phyloP scores from a whole-genome alignment of 2,888 invertebrate species.

The Hirtodrosophila histrioides region DNA sequence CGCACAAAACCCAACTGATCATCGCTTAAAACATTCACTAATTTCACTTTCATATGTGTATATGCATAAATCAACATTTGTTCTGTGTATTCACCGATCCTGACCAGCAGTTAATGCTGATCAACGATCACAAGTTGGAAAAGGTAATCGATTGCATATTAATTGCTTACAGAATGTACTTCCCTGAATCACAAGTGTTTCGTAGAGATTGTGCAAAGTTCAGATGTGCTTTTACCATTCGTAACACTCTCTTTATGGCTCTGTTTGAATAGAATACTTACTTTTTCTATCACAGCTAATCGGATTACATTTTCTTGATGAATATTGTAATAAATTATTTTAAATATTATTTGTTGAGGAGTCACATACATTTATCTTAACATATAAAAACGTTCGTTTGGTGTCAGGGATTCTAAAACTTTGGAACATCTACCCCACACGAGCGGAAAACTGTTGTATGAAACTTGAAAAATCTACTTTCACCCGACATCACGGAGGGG shows the following conservation, averaged over 20 bases:
- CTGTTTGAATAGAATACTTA: neutral
- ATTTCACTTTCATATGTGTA: slow-evolving; percentile 19
- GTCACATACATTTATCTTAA: no score
- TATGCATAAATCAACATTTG: slow-evolving; percentile 9
- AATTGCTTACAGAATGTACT: slow-evolving; percentile 40
- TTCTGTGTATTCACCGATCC: slow-evolving; percentile 3
- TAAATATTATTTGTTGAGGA: no score
- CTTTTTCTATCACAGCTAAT: neutral
- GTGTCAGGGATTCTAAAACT: no score
- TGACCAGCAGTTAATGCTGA: neutral
- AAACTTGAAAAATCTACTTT: no score
- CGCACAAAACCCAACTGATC: neutral
- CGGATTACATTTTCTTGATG: no score
- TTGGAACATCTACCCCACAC: no score
- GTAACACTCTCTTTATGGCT: slow-evolving; percentile 16
- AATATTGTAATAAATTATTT: no score
- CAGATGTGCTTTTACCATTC: slow-evolving; percentile 27
- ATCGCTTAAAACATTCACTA: neutral
- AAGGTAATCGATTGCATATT: slow-evolving; percentile 18
- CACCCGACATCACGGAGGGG: no score
- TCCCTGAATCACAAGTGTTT: slow-evolving; percentile 21
- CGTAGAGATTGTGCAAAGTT: slow-evolving; percentile 35
- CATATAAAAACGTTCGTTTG: no score
- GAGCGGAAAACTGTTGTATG: no score
- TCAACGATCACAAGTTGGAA: neutral